Base-by-base conservation (phyloP, 2,888 invertebrate genomes). In the Busseola fusca region DNA sequence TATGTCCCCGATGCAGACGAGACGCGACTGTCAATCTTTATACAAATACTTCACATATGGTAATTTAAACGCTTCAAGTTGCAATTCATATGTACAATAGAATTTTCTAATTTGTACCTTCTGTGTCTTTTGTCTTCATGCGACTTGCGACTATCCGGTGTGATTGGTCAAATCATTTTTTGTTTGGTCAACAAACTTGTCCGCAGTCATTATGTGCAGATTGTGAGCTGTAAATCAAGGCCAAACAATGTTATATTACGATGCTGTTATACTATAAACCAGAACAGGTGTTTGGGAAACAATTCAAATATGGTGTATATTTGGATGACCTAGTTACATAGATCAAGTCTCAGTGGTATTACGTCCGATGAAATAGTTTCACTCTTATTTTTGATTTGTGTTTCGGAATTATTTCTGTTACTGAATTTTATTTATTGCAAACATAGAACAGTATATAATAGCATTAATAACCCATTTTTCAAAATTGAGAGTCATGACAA, bases 1-100 rank as follows among this genome's bases (percentile, higher is more conserved):
- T 94, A 91, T 85, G 93, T 76, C 93, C 94, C 88, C 91, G 85
- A 89, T 93, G 89, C 76, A 77, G 77, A 89, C 88, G 86, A 86
- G 89, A 84, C 89, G 78, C 83, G 92, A 91, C 89, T 93, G 88
- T 83, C 90, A 92, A 93, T 92, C 87, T 82, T 87, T 83, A 83
- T 87, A 90, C 90, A 91, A 89, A 91, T 88, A 90, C 89, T 81
- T 86, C 87, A 84, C 87, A 80, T 91, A 93, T 93, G 93, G 83
- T 91, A 91, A 92, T 92, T 88, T 75, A 48, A 68, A 67, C 71
- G 54, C 64, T 87, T 86, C 86, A 82, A 80, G 80, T 87, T 86
- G 84, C 77, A 84, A 84, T 84, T 85, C 84, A 81, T 85, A 81
- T 76, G 76, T 76, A 76, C 67, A 81, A 78, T 76, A 80, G 81